Conservation (phyloP, 2,888 invertebrate genomes). For the Eupithecia tripunctaria region DNA sequence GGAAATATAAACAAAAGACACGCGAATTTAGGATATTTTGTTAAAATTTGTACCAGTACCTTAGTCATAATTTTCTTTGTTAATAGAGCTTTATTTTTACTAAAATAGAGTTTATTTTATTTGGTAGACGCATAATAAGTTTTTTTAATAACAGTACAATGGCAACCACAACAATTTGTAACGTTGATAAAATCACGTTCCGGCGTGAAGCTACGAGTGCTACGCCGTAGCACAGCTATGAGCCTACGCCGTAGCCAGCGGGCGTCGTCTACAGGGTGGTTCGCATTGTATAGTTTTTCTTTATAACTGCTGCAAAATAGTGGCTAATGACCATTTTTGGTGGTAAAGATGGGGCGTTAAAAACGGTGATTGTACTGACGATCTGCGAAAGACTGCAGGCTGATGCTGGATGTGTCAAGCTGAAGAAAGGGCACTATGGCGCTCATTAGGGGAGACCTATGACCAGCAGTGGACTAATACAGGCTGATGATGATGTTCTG, state of each 20-base stretch:
- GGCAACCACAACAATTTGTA: conserved; percentile 26
- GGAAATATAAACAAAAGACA: background rate
- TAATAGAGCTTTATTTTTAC: background rate
- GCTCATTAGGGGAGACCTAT: no score
- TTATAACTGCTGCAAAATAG: background rate
- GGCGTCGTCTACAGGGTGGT: conserved; percentile 30
- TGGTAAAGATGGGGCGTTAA: background rate
- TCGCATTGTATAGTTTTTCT: background rate
- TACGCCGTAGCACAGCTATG: conserved; percentile 66
- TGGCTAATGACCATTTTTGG: background rate
- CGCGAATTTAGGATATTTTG: background rate
- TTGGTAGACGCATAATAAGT: background rate
- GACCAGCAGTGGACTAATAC: no score
- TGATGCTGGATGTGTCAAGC: no score
- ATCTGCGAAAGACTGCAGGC: no score
- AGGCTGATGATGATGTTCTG: no score
- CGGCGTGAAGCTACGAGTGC: conserved; percentile 60
- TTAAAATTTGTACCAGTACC: background rate
- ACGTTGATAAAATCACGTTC: conserved; percentile 40
- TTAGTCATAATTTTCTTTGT: background rate
- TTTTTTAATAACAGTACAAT: conserved; percentile 6
- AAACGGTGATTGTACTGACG: background rate
- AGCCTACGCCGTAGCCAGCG: conserved; percentile 58
- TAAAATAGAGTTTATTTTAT: background rate
- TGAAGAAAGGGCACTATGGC: no score